Evolutionary conservation across 2,888 invertebrate genomes (phyloP).

Genomic region (Choreutis nemorana): DNA sequence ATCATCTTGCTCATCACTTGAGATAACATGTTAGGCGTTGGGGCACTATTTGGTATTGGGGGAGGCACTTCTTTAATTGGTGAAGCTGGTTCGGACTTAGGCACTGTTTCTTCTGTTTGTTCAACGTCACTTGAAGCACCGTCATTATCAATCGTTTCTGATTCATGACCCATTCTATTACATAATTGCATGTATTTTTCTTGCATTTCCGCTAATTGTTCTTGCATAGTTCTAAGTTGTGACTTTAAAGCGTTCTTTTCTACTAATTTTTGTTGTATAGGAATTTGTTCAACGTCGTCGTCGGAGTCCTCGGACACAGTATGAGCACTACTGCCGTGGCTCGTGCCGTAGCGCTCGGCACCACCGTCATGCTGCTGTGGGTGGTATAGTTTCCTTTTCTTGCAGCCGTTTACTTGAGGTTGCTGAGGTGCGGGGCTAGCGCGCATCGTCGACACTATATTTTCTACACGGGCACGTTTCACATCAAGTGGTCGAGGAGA

Average conservation of each 20-base stretch:
- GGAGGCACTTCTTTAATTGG: constrained; percentile 61
- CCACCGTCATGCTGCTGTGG: constrained; percentile 90
- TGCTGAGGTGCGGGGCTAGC: constrained; percentile 81
- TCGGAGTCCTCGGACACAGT: constrained; percentile 74
- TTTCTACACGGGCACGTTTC: constrained; percentile 93
- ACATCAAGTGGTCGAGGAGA: constrained; percentile 75
- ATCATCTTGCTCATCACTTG: constrained; percentile 75
- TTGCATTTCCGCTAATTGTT: constrained; percentile 90
- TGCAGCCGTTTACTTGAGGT: constrained; percentile 88
- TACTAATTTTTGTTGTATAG: constrained; percentile 83
- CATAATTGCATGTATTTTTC: constrained; percentile 89
- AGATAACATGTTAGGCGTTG: constrained; percentile 67
- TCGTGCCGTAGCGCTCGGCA: constrained; percentile 65
- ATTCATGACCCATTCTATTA: constrained; percentile 83
- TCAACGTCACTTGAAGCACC: constrained; percentile 79
- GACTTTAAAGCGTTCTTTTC: constrained; percentile 88
- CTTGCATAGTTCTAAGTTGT: constrained; percentile 86
- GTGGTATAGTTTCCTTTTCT: constrained; percentile 94
- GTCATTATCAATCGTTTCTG: constrained; percentile 77
- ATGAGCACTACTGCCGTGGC: constrained; percentile 55
- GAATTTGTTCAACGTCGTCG: constrained; percentile 78
- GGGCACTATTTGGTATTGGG: constrained; percentile 40
- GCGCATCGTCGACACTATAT: constrained; percentile 93
- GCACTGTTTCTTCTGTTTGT: constrained; percentile 54
- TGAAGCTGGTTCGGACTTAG: constrained; percentile 67